Conservation (phyloP, 2,113 vertebrate species). For the Lasiurus borealis region DNA sequence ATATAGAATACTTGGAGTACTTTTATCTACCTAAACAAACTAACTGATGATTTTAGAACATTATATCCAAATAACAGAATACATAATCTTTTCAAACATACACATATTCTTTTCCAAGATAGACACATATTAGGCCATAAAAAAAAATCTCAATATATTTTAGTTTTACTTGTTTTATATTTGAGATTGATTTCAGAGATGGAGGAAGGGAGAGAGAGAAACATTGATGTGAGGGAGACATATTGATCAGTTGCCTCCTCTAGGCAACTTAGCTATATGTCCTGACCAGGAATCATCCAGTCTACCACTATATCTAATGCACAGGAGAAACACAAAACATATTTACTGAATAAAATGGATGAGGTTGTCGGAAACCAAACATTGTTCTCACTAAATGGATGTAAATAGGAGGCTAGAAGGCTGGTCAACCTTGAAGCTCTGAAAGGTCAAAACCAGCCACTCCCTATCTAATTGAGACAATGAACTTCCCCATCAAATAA, state of each 20-base stretch:
- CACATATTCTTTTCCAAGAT: not conserved
- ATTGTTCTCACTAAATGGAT: too few relatives aligned
- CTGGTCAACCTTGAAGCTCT: too few relatives aligned
- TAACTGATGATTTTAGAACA: not conserved
- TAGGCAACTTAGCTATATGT: too few relatives aligned
- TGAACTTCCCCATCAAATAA: too few relatives aligned
- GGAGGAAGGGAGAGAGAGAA: too few relatives aligned
- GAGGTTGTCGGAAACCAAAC: too few relatives aligned
- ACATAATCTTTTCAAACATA: not conserved
- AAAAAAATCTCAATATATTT: not conserved
- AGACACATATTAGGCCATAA: not conserved
- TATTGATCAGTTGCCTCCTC: too few relatives aligned
- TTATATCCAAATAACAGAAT: not conserved
- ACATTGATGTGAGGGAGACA: too few relatives aligned
- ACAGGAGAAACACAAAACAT: not conserved
- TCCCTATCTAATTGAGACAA: too few relatives aligned
- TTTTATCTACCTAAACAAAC: not conserved
- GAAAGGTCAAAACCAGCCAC: too few relatives aligned
- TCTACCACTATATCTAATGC: not conserved
- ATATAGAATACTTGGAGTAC: not conserved
- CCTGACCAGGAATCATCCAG: not conserved
- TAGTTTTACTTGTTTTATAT: not conserved
- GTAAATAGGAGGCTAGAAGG: too few relatives aligned
- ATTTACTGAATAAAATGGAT: not conserved
- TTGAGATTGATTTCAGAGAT: too few relatives aligned